These are phyloP conservation scores for Pygocentrus nattereri DNA, from an alignment of 2,797 vertebrate species.

Conservation along the genomic window DNA sequence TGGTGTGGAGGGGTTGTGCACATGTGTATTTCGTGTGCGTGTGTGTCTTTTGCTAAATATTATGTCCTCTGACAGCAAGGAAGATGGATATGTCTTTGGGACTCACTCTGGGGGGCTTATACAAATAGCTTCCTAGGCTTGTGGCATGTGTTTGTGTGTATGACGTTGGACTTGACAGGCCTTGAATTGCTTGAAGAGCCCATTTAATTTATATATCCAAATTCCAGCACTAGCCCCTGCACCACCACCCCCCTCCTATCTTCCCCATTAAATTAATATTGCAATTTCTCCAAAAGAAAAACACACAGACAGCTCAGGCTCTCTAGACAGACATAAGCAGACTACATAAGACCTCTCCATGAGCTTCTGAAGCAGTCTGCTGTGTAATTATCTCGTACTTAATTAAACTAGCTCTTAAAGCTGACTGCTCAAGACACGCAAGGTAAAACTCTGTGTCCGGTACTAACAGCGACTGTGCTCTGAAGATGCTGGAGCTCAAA, in stretches of 20 bases:
- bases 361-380: constrained; percentile 31
- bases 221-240: neutral
- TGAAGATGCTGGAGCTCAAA: neutral
- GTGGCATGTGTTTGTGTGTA: constrained; percentile 28
- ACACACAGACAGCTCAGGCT: neutral
- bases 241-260: neutral
- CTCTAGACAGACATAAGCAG: constrained; percentile 2
- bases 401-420: constrained; percentile 40
- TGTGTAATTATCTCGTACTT: constrained; percentile 54
- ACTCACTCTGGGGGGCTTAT: constrained; percentile 51
- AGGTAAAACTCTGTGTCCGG: constrained; percentile 18
- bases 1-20: constrained; percentile 23
- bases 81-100: constrained; percentile 66
- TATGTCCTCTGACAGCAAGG: constrained; percentile 10
- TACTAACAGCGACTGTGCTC: neutral
- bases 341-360: constrained; percentile 18
- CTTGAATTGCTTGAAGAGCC: constrained; percentile 29
- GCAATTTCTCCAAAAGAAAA: neutral
- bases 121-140: neutral
- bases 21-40: constrained; percentile 22
- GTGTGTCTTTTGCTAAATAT: constrained; percentile 15
- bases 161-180: constrained; percentile 21
- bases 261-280: constrained; percentile 5
- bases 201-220: constrained; percentile 31
- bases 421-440: constrained; percentile 4